Evolutionary conservation across 2,888 invertebrate species (phyloP).

Genomic region (Aproaerema taeniolella): DNA sequence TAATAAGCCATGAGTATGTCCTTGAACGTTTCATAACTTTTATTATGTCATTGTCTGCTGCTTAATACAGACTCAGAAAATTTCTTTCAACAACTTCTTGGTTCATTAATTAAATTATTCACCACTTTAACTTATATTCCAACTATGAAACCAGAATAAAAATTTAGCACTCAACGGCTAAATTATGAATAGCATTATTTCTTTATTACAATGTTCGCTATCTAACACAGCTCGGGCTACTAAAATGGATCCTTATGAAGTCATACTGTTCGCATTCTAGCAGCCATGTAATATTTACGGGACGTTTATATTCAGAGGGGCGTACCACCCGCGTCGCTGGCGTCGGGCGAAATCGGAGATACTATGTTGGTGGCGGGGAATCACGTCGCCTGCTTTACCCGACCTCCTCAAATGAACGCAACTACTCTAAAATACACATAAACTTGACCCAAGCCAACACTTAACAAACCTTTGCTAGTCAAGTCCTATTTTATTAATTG

Average conservation of each 20-base stretch:
- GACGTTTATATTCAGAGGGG: slow-evolving; percentile 59
- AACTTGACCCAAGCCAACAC: too few relatives aligned
- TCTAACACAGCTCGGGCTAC: slow-evolving; percentile 11
- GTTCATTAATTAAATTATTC: too few relatives aligned
- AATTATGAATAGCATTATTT: slow-evolving; percentile 3
- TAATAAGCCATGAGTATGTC: slow-evolving; percentile 16
- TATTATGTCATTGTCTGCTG: slow-evolving; percentile 3
- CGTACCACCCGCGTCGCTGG: slow-evolving; percentile 63
- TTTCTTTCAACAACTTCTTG: too few relatives aligned
- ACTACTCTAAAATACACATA: not conserved
- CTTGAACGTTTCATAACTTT: slow-evolving; percentile 2
- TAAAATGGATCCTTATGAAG: slow-evolving; percentile 17
- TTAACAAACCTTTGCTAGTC: too few relatives aligned
- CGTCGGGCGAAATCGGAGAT: slow-evolving; percentile 52
- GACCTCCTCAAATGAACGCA: not conserved
- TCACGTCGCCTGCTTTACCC: slow-evolving; percentile 17
- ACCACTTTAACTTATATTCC: slow-evolving; percentile 1
- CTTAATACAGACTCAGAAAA: too few relatives aligned
- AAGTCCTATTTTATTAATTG: too few relatives aligned
- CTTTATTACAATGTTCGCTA: slow-evolving; percentile 9
- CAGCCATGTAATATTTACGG: slow-evolving; percentile 45
- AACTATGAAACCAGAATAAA: not conserved
- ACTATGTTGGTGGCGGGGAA: slow-evolving; percentile 41
- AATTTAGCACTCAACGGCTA: slow-evolving; percentile 1
- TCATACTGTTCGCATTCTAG: slow-evolving; percentile 29